A percentile compares a stretch with the other conserved stretches of the same genome.
phyloP scores from a whole-genome alignment of 2,797 vertebrate genomes.

The Lagocephalus sceleratus region DNA sequence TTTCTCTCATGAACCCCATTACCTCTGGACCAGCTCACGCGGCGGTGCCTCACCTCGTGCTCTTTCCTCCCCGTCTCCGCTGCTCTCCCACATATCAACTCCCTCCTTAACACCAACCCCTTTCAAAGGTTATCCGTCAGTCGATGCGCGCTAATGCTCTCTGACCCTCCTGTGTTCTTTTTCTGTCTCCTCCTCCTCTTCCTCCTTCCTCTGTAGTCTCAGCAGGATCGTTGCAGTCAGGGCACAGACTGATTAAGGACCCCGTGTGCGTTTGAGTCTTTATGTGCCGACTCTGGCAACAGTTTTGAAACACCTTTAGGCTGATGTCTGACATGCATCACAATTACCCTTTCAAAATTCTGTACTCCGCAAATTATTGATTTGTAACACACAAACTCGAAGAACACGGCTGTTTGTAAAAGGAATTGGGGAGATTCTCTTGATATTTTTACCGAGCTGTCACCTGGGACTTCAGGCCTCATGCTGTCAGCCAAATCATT shows the following conservation, averaged over 20 bases:
- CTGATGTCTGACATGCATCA: slow-evolving; percentile 13
- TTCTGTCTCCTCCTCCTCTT: slow-evolving; percentile 15
- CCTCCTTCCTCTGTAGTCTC: slow-evolving; percentile 29
- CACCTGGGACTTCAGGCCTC: slow-evolving; percentile 23
- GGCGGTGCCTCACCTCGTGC: slow-evolving; percentile 30
- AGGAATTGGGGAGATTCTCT: slow-evolving; percentile 20
- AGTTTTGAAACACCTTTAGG: slow-evolving; percentile 8
- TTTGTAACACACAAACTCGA: slow-evolving; percentile 31
- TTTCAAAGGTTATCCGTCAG: slow-evolving; percentile 65
- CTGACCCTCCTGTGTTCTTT: slow-evolving; percentile 37
- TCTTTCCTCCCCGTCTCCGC: slow-evolving; percentile 15
- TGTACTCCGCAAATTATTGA: slow-evolving; percentile 24
- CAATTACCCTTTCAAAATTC: slow-evolving; percentile 9
- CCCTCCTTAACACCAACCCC: slow-evolving; percentile 42
- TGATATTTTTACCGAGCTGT: slow-evolving; percentile 34
- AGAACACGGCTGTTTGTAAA: slow-evolving; percentile 11
- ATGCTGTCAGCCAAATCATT: slow-evolving; percentile 40
- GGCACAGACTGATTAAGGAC: slow-evolving; percentile 46
- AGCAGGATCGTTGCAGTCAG: slow-evolving; percentile 33
- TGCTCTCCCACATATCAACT: slow-evolving; percentile 35
- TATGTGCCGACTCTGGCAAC: slow-evolving; percentile 2
- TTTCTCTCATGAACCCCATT: slow-evolving; percentile 54
- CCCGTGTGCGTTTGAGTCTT: slow-evolving; percentile 22
- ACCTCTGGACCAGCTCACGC: slow-evolving; percentile 45
- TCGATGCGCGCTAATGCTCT: slow-evolving; percentile 66